Conservation (phyloP, 2,888 invertebrate species). For the Ophion ventricosus region DNA sequence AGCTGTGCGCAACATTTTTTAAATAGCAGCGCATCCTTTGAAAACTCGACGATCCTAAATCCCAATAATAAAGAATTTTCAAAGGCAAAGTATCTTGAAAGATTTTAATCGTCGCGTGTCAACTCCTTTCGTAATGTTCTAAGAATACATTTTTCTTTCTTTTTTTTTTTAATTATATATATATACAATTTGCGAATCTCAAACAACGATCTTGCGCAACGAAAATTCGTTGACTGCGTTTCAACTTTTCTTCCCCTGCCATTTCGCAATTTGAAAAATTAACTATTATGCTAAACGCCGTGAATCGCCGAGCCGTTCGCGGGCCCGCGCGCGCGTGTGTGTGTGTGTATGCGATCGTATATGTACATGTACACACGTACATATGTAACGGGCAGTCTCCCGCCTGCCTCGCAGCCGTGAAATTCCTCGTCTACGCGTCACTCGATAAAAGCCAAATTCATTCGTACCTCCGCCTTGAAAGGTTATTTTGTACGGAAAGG, state of each 20-base stretch:
- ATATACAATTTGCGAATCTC: conserved; percentile 46
- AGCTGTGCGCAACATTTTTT: neutral
- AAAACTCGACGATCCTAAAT: too few relatives aligned
- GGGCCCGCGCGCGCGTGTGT: neutral
- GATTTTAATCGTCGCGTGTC: conserved; percentile 1
- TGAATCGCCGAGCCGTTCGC: conserved; percentile 34
- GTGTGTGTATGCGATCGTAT: neutral
- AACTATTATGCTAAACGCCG: conserved; percentile 26
- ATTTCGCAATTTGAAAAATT: conserved; percentile 44
- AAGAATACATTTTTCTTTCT: conserved; percentile 7
- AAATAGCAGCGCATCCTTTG: too few relatives aligned
- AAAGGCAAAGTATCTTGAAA: neutral
- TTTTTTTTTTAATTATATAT: conserved; percentile 4
- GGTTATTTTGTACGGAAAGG: neutral
- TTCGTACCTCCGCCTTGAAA: neutral
- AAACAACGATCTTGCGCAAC: conserved; percentile 30
- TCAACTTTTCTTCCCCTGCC: conserved; percentile 13
- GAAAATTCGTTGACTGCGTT: conserved; percentile 9
- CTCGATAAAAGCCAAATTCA: neutral
- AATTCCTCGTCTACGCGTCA: conserved; percentile 40
- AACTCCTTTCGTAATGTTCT: neutral
- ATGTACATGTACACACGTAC: conserved; percentile 16
- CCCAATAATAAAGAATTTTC: neutral
- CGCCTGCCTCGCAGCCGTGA: neutral
- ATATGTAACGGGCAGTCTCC: neutral